Percentiles rank a stretch among this genome's conserved stretches.
phyloP scores from a whole-genome alignment of 2,888 invertebrate genomes.

The Marronus borbonicus region DNA sequence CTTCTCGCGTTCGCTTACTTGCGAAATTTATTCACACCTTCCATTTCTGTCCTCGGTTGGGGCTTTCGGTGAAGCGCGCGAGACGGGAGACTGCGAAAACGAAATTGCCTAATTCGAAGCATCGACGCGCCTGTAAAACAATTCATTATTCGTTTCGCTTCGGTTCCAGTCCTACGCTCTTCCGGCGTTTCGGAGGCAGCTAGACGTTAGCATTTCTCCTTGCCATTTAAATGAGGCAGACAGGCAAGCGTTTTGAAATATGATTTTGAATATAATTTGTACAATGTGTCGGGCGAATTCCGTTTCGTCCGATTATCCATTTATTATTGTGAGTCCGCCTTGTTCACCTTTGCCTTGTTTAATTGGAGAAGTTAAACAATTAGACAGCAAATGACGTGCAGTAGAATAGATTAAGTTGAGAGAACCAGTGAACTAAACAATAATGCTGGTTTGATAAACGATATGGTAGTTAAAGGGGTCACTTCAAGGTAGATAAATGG shows the following conservation, averaged over 20 bases:
- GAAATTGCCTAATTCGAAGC: constrained; percentile 43
- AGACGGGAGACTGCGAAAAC: constrained; percentile 1
- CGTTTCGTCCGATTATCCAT: constrained; percentile 27
- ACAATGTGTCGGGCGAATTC: constrained; percentile 38
- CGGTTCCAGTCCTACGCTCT: constrained; percentile 18
- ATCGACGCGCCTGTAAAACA: constrained; percentile 33
- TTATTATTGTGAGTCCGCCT: constrained; percentile 25
- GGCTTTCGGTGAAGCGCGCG: neutral
- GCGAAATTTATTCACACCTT: constrained; percentile 27
- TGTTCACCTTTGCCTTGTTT: constrained; percentile 27
- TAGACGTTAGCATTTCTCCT: neutral
- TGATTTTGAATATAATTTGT: constrained; percentile 42
- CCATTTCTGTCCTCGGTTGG: neutral
- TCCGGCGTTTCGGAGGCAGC: constrained; percentile 12
- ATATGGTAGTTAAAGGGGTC: too few relatives aligned
- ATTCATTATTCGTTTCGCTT: constrained; percentile 41
- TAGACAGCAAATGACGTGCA: too few relatives aligned
- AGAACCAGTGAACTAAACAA: too few relatives aligned
- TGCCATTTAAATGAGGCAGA: neutral
- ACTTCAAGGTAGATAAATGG: too few relatives aligned
- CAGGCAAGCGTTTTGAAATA: constrained; percentile 29
- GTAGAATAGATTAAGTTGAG: too few relatives aligned
- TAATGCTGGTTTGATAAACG: too few relatives aligned
- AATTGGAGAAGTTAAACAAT: constrained; percentile 7
- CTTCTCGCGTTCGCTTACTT: constrained; percentile 26